Percentiles rank a stretch among this genome's conserved stretches.
These are phyloP conservation scores for Hedychridium roseum DNA, from an alignment of 2,888 invertebrate species.

Conservation along the genomic window DNA sequence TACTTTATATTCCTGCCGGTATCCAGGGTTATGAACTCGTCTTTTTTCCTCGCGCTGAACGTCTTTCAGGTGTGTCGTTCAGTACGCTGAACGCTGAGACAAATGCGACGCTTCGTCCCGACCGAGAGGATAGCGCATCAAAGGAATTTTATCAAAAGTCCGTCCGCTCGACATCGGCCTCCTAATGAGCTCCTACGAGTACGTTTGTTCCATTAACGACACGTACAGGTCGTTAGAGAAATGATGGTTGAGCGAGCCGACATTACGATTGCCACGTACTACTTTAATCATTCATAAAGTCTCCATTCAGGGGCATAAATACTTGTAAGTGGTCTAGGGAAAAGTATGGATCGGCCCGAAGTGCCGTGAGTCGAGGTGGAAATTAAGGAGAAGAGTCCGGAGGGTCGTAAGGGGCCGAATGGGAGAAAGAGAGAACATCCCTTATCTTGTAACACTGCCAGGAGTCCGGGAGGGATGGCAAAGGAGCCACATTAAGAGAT, in stretches of 20 bases:
- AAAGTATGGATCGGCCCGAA: constrained; percentile 12
- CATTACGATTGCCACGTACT: no score
- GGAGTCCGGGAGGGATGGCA: constrained; percentile 4
- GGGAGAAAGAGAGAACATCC: no score
- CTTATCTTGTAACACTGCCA: constrained; percentile 30
- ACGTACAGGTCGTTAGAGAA: no score
- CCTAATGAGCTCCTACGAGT: no score
- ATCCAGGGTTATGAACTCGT: constrained; percentile 27
- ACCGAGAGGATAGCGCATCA: background rate
- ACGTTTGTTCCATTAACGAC: no score
- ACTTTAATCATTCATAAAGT: no score
- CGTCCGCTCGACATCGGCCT: no score
- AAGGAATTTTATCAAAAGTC: no score
- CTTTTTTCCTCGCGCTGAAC: constrained; percentile 15
- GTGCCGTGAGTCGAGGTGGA: constrained; percentile 19
- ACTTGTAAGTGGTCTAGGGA: no score
- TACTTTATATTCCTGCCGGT: constrained; percentile 34
- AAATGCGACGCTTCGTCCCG: constrained; percentile 17
- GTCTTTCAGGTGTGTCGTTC: constrained; percentile 16
- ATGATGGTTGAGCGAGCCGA: no score
- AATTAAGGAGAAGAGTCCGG: constrained; percentile 26
- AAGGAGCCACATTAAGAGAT: constrained; percentile 35
- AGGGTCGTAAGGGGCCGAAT: no score
- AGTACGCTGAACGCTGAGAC: constrained; percentile 18
- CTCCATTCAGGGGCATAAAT: no score